Evolutionary conservation across 2,888 invertebrate species (phyloP), one percentile per base, ranked within the genome.

Genomic region (Scotopteryx bipunctaria): DNA sequence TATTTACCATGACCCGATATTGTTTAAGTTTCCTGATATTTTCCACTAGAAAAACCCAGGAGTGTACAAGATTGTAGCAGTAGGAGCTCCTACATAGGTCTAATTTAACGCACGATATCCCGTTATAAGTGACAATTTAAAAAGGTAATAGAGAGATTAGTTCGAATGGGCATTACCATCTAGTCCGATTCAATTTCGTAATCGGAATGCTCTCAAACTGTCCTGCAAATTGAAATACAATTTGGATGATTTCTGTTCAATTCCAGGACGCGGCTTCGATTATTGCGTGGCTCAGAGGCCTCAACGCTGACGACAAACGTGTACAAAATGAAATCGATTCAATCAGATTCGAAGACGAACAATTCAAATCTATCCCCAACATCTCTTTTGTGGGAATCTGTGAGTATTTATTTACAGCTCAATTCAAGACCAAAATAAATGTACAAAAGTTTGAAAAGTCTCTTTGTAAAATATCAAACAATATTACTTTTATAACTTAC

Each of bases 221-320:
- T 13, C 16, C 23, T 8, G 16, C 40, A 19, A 5, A 37, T 25
- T 37, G 35, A 37, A 38, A 31, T 32, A 33, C 31, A 36, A 35
- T 25, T 42, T 23, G 0, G 11, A 32, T 14, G 13, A 25, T 29
- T 44, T 23, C 25, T 15, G 31, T 46, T 49, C 5, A 21, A 15
- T 71, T 72, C 8, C 61, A 86, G 86, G 66, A 78, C 62, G 82
- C 83, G 1, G 59, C 61, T 11, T 53, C 63, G 29, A 68, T 67
- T 2, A 54, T 80, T 8, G 76, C 83, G 1, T 59, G 57, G 1
- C 66, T 86, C 0, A 66, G 84, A 65, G 80, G 83, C 2, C 59
- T 82, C 8, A 41, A 64, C n/a, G 50, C 50, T 1, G 54, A 69
- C n/a, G 69, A 81, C 38, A 76, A 76, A 61, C 54, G 53, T 25